Conservation (phyloP, 2,797 vertebrate species). For the Platyrinchus mystaceus region DNA sequence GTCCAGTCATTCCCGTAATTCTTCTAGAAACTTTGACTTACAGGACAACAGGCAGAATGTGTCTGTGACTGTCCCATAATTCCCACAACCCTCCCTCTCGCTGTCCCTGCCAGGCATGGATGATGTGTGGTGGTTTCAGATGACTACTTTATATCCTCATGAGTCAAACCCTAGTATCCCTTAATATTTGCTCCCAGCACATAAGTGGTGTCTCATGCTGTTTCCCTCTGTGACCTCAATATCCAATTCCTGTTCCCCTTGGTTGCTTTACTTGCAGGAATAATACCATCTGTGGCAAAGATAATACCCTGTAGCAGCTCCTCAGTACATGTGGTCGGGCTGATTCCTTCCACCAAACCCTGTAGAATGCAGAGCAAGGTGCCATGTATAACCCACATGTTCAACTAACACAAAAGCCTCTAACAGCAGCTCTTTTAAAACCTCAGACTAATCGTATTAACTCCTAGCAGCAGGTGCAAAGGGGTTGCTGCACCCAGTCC, state of each 20-base stretch:
- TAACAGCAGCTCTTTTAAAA: constrained; percentile 24
- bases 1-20: background rate
- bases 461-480: background rate
- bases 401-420: constrained; percentile 21
- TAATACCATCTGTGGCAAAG: constrained; percentile 35
- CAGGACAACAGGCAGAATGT: fast-evolving
- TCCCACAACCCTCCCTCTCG: background rate
- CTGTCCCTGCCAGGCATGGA: background rate
- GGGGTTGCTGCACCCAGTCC: background rate
- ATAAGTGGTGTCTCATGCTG: constrained; percentile 41
- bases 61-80: background rate
- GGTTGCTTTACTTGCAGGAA: constrained; percentile 28
- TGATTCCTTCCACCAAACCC: background rate
- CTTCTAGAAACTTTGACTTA: background rate
- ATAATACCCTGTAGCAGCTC: constrained; percentile 33
- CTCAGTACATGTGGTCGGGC: background rate
- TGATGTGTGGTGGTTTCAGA: constrained; percentile 34
- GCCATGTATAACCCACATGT: background rate
- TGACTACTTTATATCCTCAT: constrained; percentile 21
- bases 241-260: constrained; percentile 51
- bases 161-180: constrained; percentile 35
- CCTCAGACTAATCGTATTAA: constrained; percentile 40
- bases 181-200: constrained; percentile 57
- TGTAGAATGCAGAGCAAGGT: background rate
- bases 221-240: constrained; percentile 50